Evolutionary conservation across 2,888 invertebrate genomes (phyloP), one percentile per base, ranked within the genome.

Genomic region (Petrolisthes manimaculis): DNA sequence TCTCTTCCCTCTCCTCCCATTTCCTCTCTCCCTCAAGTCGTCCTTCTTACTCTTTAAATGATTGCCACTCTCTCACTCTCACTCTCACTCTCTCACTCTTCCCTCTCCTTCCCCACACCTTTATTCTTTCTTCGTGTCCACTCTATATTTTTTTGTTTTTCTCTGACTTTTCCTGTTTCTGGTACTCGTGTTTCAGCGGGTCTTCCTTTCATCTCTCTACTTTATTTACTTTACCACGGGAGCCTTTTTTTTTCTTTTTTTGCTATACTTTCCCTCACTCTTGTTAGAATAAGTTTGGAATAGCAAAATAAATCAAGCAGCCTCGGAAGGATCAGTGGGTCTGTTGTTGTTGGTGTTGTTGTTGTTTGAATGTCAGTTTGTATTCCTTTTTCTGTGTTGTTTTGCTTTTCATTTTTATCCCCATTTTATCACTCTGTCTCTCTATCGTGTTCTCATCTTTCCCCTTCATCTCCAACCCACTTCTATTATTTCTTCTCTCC

Each of bases 51-150:
- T 61, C 67, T 61, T 14, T 61, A 8, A 12, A 21, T 74, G 24
- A 9, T 12, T 24, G 24, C 37, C 74, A 24, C 74, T 74, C 74
- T 74, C 74, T 74, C 74, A 24, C 74, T 74, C 74, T 74, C 74
- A 24, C 74, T 74, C 74, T 74, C 74, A 24, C 74, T 71, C 71
- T 71, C 71, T 12, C 14, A 4, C 14, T 61, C 67, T 61, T 14
- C 14, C 67, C 18, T 69, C n/a, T 69, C 69, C n/a, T 69, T 69
- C 69, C n/a, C 5, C 69, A 14, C 14, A 18, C n/a, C n/a, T 24
- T 74, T 37, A 24, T 5, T 61, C 67, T 61, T 5, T 24, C 74
- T 74, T 12, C 21, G 9, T n/a, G 8, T 74, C n/a, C 24, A 9
- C 18, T 74, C 74, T 18, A 6, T 74, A 12, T 69, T n/a, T 37